These are phyloP conservation scores for Cyprinodon tularosa DNA, from an alignment of 2,113 vertebrate genomes.

Conservation along the genomic window DNA sequence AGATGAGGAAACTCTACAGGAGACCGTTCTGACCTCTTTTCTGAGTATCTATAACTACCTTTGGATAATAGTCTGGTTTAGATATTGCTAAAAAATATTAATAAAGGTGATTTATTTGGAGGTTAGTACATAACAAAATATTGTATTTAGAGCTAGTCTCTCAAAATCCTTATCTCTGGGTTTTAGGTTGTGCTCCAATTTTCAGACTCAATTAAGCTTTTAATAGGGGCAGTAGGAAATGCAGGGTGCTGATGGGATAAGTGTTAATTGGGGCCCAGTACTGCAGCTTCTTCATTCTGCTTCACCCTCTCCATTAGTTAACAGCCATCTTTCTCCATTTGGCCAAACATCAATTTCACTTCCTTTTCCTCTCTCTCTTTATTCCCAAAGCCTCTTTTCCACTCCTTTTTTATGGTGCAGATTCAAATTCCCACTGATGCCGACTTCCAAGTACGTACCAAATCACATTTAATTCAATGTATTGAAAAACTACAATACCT, in stretches of 20 bases:
- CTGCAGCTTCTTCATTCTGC: slow-evolving; percentile 34
- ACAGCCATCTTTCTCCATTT: slow-evolving; percentile 62
- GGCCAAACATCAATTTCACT: slow-evolving; percentile 63
- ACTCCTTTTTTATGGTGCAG: slow-evolving; percentile 24
- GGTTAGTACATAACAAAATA: slow-evolving; percentile 40
- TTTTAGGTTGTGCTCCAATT: slow-evolving; percentile 45
- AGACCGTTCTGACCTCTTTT: not conserved
- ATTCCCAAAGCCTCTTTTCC: slow-evolving; percentile 44
- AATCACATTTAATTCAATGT: slow-evolving; percentile 40
- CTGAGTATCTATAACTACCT: slow-evolving; percentile 3
- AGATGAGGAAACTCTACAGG: slow-evolving; percentile 11
- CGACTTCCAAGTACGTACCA: slow-evolving; percentile 27
- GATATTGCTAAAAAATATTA: slow-evolving; percentile 37
- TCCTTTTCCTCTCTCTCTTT: slow-evolving; percentile 24
- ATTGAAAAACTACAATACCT: slow-evolving; percentile 49
- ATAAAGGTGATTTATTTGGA: slow-evolving; percentile 42
- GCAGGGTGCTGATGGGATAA: slow-evolving; percentile 19
- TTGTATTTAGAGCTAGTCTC: slow-evolving; percentile 35
- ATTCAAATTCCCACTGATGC: slow-evolving; percentile 32
- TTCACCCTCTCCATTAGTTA: slow-evolving; percentile 50
- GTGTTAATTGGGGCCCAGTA: slow-evolving; percentile 41
- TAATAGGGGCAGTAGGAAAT: slow-evolving; percentile 52
- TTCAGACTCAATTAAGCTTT: slow-evolving; percentile 55
- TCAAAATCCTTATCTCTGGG: slow-evolving; percentile 44
- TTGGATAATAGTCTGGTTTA: slow-evolving; percentile 20